A percentile compares a stretch with the other conserved stretches of the same genome.
Evolutionary conservation across 2,113 vertebrate genomes (phyloP).

Genomic region (Trematocara macrostoma): DNA sequence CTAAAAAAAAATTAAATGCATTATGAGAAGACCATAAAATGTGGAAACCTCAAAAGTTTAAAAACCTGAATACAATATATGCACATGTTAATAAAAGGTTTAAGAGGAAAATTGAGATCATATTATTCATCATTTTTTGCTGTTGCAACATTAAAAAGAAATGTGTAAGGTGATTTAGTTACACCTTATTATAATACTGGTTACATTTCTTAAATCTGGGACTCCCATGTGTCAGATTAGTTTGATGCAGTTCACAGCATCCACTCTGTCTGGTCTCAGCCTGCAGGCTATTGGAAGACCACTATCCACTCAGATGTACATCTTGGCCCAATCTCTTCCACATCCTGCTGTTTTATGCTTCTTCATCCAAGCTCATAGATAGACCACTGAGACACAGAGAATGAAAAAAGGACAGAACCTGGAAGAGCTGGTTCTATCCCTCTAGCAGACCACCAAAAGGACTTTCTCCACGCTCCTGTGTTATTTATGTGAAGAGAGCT

Average conservation of each 20-base stretch:
- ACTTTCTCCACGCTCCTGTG: constrained; percentile 57
- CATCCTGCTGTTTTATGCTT: constrained; percentile 59
- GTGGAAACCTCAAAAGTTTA: not conserved
- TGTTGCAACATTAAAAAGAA: not conserved
- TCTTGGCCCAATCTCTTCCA: constrained; percentile 47
- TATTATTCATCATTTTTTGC: not conserved
- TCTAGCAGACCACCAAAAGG: constrained; percentile 67
- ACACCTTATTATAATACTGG: not conserved
- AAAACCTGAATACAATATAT: not conserved
- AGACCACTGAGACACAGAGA: constrained; percentile 42
- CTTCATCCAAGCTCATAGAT: constrained; percentile 40
- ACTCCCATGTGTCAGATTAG: constrained; percentile 47
- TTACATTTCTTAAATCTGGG: constrained; percentile 20
- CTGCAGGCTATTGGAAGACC: constrained; percentile 49
- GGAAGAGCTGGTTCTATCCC: constrained; percentile 49
- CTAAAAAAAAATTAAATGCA: not conserved
- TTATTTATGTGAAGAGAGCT: constrained; percentile 68
- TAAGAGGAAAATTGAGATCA: not conserved
- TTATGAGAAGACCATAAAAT: not conserved
- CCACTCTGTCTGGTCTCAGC: constrained; percentile 23
- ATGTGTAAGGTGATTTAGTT: not conserved
- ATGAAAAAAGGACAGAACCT: constrained; percentile 33
- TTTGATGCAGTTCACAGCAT: constrained; percentile 37
- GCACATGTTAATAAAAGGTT: not conserved
- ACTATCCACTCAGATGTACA: constrained; percentile 48